These are phyloP conservation scores for Xenentodon cancila DNA, from an alignment of 2,797 vertebrate species.

Conservation along the genomic window DNA sequence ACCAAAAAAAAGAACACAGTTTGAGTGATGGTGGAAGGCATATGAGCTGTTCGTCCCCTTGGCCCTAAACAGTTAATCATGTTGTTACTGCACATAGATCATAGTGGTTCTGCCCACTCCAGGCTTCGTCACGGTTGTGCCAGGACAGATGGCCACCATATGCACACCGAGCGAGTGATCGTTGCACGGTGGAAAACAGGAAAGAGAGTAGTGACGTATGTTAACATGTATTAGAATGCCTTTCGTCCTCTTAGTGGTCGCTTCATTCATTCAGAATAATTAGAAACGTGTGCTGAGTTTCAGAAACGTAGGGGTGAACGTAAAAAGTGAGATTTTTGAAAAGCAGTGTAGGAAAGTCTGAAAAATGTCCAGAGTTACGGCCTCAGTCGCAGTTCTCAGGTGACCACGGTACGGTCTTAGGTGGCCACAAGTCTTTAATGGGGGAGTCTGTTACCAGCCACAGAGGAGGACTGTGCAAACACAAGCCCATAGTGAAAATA, in stretches of 20 bases:
- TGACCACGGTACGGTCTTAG: slow-evolving; percentile 64
- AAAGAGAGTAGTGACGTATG: slow-evolving; percentile 58
- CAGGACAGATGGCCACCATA: slow-evolving; percentile 84
- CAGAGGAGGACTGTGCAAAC: slow-evolving; percentile 37
- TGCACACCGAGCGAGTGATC: slow-evolving; percentile 68
- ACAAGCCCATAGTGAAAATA: slow-evolving; percentile 34
- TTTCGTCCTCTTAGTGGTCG: slow-evolving; percentile 29
- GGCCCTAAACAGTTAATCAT: slow-evolving; percentile 70
- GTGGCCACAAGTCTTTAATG: slow-evolving; percentile 63
- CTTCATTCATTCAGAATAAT: slow-evolving; percentile 30
- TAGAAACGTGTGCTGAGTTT: slow-evolving; percentile 1
- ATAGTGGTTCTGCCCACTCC: slow-evolving; percentile 56
- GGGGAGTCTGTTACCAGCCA: slow-evolving; percentile 52
- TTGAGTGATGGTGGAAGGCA: background rate
- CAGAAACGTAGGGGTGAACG: slow-evolving; percentile 29
- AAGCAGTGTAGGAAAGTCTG: slow-evolving; percentile 18
- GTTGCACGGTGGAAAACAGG: slow-evolving; percentile 53
- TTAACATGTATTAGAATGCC: slow-evolving; percentile 50
- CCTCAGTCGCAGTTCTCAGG: slow-evolving; percentile 49
- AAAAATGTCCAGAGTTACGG: slow-evolving; percentile 30
- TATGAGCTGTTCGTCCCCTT: background rate
- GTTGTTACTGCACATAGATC: slow-evolving; percentile 64
- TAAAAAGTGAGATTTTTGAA: slow-evolving; percentile 19
- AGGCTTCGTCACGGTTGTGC: slow-evolving; percentile 62
- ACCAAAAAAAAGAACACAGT: slow-evolving; percentile 1